phyloP scores from a whole-genome alignment of 2,888 invertebrate species.

The Sacculina carcini region DNA sequence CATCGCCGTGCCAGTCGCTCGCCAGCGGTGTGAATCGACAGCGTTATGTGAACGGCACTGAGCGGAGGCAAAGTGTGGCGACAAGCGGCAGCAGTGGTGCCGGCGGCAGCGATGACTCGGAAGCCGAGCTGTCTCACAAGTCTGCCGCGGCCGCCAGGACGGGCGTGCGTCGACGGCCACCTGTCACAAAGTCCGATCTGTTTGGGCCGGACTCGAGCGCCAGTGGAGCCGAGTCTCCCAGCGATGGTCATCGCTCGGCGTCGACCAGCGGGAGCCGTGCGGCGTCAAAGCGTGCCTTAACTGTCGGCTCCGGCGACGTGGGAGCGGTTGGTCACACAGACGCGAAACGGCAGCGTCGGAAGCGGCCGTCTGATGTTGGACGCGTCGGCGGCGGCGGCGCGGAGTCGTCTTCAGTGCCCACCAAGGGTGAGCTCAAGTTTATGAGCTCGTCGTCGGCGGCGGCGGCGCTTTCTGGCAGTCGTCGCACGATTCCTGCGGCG shows the following conservation, averaged over 20 bases:
- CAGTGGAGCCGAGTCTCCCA: neutral
- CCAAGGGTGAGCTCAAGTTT: no score
- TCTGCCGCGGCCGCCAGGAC: conserved; percentile 12
- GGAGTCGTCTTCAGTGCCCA: no score
- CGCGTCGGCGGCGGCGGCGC: no score
- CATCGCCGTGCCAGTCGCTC: conserved; percentile 35
- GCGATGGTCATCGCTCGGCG: neutral
- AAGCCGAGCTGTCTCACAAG: conserved; percentile 13
- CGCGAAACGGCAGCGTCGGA: neutral
- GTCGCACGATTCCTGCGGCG: neutral
- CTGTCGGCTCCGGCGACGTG: neutral
- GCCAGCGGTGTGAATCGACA: conserved; percentile 45
- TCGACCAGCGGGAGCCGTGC: neutral
- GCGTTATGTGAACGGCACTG: conserved; percentile 45
- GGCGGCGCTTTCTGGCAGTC: neutral
- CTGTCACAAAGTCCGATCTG: conserved; percentile 30
- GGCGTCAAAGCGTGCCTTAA: neutral
- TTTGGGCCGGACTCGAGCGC: conserved; percentile 19
- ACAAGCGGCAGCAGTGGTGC: conserved; percentile 1
- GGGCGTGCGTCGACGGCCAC: conserved; percentile 6
- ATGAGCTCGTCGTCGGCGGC: no score
- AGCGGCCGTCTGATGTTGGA: no score
- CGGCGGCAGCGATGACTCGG: conserved; percentile 4
- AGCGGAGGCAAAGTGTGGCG: conserved; percentile 22
- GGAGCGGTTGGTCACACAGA: neutral